These are phyloP conservation scores for Macroramphosus scolopax DNA, from an alignment of 2,797 vertebrate species.

Conservation along the genomic window DNA sequence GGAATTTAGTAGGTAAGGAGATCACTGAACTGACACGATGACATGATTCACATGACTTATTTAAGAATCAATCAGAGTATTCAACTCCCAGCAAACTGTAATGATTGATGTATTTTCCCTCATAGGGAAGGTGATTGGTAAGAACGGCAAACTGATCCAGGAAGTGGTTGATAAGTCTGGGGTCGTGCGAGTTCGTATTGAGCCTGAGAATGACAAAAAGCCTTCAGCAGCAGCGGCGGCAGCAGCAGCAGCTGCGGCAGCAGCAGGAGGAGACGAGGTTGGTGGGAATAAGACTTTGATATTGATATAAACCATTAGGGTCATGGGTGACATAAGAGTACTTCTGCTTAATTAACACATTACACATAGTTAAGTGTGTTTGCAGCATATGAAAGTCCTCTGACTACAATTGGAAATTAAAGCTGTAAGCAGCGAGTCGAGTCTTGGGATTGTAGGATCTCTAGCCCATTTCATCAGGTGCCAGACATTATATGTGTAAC, in stretches of 20 bases:
- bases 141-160: constrained; percentile 98
- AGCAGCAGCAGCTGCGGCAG: constrained; percentile 60
- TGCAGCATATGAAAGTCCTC: no score
- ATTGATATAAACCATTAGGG: no score
- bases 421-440: no score
- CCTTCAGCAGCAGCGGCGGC: constrained; percentile 73
- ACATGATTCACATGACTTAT: not conserved
- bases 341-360: not conserved
- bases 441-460: no score
- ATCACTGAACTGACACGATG: not conserved
- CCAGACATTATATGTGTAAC: no score
- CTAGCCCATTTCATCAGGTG: no score
- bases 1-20: constrained; percentile 94
- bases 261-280: constrained; percentile 88
- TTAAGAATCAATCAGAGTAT: not conserved
- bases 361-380: not conserved
- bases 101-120: not conserved
- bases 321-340: no score
- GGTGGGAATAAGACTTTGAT: constrained; percentile 18
- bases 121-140: constrained; percentile 97
- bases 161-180: constrained; percentile 99
- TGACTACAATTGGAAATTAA: no score
- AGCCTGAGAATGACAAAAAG: constrained; percentile 97
- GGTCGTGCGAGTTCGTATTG: constrained; percentile 95
- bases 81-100: not conserved